Evolutionary conservation across 2,888 invertebrate genomes (phyloP), one percentile per base, ranked within the genome.

Genomic region (Strigamia maritima): DNA sequence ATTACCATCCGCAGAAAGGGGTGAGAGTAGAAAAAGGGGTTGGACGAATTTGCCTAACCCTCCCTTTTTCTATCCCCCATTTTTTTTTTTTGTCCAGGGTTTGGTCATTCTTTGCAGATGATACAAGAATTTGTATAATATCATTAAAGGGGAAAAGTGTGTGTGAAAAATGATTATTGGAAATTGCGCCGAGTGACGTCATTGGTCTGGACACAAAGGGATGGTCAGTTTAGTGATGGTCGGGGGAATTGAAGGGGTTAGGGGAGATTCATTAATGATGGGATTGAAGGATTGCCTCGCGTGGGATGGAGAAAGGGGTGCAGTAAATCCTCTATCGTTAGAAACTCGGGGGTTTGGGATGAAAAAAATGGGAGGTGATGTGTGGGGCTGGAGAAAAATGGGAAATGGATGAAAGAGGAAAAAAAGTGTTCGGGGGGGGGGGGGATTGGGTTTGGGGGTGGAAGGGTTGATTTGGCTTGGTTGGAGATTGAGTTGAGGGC

Each of bases 71-170:
- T 16, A 12, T 16, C 54, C 54, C 8, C 40, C 40, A 40, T 40
- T 40, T 40, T 40, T 40, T 54, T 54, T 54, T 19, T 54, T 19
- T 54, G n/a, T 54, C 54, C 54, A n/a, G 14, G n/a, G 14, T 54
- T 54, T 54, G 54, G 54, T 54, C 54, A 54, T 54, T 54, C 54
- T 54, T 54, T 54, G 54, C 54, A 54, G 54, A 54, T 54, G 54
- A 54, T 54, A 54, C 54, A 54, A 54, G 54, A 54, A 54, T 54
- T 38, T 38, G 38, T 38, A 38, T 38, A 38, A 38, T 38, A 10
- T 6, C 38, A 38, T 38, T 54, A 54, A 19, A 54, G 54, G 54
- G 54, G 7, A 12, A 7, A 16, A 6, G 54, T 12, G 54, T n/a
- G 8, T 40, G 40, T 54, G 54, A 54, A 54, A 54, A 54, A 54